A percentile compares a stretch with the other conserved stretches of the same genome.
Conservation (phyloP, 2,113 vertebrate species). For the Cyprinus carpio region DNA sequence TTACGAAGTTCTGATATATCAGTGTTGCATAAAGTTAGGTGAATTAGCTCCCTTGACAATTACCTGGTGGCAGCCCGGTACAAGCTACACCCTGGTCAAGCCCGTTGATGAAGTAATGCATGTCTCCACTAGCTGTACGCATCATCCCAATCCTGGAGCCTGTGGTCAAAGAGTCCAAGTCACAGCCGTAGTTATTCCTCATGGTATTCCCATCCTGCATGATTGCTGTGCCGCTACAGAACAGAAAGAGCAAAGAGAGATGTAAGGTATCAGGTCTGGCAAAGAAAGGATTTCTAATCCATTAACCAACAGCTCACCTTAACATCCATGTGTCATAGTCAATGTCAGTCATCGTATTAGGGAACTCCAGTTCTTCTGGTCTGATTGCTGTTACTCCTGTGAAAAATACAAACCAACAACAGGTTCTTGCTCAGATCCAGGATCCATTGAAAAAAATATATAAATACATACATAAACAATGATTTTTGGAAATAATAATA, state of each 20-base stretch:
- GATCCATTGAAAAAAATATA: background rate
- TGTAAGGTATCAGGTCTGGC: background rate
- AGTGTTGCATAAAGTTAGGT: background rate
- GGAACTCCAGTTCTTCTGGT: constrained; percentile 91
- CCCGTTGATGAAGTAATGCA: constrained; percentile 92
- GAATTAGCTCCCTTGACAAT: constrained; percentile 60
- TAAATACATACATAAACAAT: too few species aligned
- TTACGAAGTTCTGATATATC: background rate
- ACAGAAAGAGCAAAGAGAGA: background rate
- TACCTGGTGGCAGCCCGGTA: constrained; percentile 85
- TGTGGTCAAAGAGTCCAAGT: constrained; percentile 84
- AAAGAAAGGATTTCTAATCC: background rate
- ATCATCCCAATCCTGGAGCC: constrained; percentile 91
- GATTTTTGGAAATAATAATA: too few species aligned
- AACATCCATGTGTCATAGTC: constrained; percentile 97
- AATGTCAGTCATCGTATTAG: constrained; percentile 95
- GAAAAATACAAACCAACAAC: constrained; percentile 10
- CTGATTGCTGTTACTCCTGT: constrained; percentile 90
- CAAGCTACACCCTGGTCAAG: constrained; percentile 89
- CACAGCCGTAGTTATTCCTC: constrained; percentile 91
- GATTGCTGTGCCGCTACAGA: constrained; percentile 85
- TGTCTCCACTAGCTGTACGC: constrained; percentile 83
- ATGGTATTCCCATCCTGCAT: constrained; percentile 94
- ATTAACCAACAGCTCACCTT: constrained; percentile 71
- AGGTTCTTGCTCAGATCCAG: background rate